These are phyloP conservation scores for Lymantria dispar DNA, from an alignment of 2,888 invertebrate genomes.

Conservation along the genomic window DNA sequence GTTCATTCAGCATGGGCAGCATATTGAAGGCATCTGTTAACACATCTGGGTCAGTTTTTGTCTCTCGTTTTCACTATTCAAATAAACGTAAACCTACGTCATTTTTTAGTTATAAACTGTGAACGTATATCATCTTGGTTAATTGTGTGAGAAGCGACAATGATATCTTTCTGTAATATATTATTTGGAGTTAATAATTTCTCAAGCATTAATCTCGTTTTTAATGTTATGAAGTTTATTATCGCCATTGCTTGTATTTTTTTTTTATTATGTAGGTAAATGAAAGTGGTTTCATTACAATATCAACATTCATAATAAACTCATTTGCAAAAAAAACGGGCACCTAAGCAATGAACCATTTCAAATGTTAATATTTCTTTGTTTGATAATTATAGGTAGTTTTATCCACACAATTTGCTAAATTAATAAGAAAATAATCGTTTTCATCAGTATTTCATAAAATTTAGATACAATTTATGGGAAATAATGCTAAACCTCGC, in stretches of 20 bases:
- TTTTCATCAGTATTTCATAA: no score
- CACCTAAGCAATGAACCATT: no score
- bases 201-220: constrained; percentile 33
- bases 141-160: constrained; percentile 43
- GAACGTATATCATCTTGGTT: constrained; percentile 40
- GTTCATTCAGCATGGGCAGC: constrained; percentile 49
- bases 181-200: constrained; percentile 30
- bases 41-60: constrained; percentile 67
- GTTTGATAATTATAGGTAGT: no score
- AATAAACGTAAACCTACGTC: constrained; percentile 47
- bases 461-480: no score
- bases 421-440: no score
- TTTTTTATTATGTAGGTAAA: constrained; percentile 25
- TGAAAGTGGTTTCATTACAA: constrained; percentile 36
- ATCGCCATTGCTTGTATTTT: constrained; percentile 29
- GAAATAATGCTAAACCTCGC: no score
- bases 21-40: constrained; percentile 56
- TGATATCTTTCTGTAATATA: constrained; percentile 29
- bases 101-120: constrained; percentile 32
- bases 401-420: no score
- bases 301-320: constrained; percentile 15
- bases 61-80: constrained; percentile 62
- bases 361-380: no score
- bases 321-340: no score
- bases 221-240: constrained; percentile 31